Evolutionary conservation across 2,888 invertebrate species (phyloP).

Genomic region (Spodoptera picta): DNA sequence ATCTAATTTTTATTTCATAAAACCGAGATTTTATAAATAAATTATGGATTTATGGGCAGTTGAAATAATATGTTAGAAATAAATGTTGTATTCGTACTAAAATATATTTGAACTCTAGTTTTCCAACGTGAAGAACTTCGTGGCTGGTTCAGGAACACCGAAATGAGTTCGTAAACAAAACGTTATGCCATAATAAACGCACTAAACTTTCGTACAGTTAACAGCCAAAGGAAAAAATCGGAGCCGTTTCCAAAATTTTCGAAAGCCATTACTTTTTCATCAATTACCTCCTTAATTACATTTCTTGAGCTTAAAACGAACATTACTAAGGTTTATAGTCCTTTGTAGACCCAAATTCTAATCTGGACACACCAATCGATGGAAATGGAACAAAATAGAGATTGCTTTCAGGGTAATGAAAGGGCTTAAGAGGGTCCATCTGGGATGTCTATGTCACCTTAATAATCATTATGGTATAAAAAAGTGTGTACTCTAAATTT

Average conservation of each 20-base stretch:
- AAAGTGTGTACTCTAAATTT: slow-evolving; percentile 57
- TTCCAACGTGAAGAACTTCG: not conserved
- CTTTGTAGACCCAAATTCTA: slow-evolving; percentile 68
- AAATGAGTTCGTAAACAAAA: too few species aligned
- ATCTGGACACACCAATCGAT: slow-evolving; percentile 73
- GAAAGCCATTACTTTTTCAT: slow-evolving; percentile 50
- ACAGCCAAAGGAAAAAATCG: slow-evolving; percentile 10
- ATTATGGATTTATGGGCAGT: too few species aligned
- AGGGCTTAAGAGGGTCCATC: slow-evolving; percentile 72
- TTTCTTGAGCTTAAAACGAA: slow-evolving; percentile 61
- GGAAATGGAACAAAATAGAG: slow-evolving; percentile 71
- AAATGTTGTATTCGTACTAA: too few species aligned
- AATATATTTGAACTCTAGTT: too few species aligned
- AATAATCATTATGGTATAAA: slow-evolving; percentile 63
- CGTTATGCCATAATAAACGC: too few species aligned
- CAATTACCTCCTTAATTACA: slow-evolving; percentile 52
- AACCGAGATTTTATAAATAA: too few species aligned
- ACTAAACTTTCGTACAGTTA: too few species aligned
- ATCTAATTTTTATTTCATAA: too few species aligned
- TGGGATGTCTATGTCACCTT: slow-evolving; percentile 69
- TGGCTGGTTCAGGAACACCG: too few species aligned
- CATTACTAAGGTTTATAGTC: slow-evolving; percentile 62
- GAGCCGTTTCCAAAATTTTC: slow-evolving; percentile 20
- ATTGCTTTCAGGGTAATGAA: slow-evolving; percentile 77
- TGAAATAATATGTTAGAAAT: too few species aligned